Evolutionary conservation across 2,113 vertebrate species (phyloP).

Genomic region (Oncorhynchus masou): DNA sequence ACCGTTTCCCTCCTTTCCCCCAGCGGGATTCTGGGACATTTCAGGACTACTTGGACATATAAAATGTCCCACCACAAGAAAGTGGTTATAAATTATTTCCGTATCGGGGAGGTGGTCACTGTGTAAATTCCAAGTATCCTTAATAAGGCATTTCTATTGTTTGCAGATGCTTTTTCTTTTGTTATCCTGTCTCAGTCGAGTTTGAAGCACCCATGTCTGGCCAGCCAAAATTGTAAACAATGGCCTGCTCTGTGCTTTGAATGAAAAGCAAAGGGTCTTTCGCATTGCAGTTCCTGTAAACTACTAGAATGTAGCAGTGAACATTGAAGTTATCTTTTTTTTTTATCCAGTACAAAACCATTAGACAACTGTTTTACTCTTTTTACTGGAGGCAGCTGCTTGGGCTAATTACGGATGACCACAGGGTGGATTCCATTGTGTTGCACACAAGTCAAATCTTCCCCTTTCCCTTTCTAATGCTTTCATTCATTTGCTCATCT

Average conservation of each 20-base stretch:
- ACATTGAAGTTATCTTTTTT: background rate
- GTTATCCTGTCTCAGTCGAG: background rate
- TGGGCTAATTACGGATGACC: slow-evolving; percentile 37
- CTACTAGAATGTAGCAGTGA: background rate
- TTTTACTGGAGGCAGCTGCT: slow-evolving; percentile 29
- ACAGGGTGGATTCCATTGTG: slow-evolving; percentile 26
- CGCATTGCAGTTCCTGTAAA: background rate
- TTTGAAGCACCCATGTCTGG: background rate
- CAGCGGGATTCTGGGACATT: slow-evolving; percentile 11
- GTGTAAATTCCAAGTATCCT: background rate
- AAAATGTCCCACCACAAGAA: slow-evolving; percentile 34
- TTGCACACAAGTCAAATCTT: too few relatives aligned
- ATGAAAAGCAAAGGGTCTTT: background rate
- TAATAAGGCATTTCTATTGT: background rate
- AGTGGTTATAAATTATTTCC: slow-evolving; percentile 28
- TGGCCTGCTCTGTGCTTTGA: background rate
- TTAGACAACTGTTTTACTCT: slow-evolving; percentile 11
- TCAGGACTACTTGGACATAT: slow-evolving; percentile 24
- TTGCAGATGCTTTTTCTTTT: background rate
- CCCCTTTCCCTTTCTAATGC: background rate
- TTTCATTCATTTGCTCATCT: slow-evolving; percentile 17
- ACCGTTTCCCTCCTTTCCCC: slow-evolving; percentile 12
- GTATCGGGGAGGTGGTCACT: slow-evolving; percentile 13
- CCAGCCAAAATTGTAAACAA: background rate
- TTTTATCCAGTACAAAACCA: background rate